Percentiles rank a stretch among this genome's conserved stretches.
phyloP scores from a whole-genome alignment of 2,113 vertebrate species.

The Cariama cristata region DNA sequence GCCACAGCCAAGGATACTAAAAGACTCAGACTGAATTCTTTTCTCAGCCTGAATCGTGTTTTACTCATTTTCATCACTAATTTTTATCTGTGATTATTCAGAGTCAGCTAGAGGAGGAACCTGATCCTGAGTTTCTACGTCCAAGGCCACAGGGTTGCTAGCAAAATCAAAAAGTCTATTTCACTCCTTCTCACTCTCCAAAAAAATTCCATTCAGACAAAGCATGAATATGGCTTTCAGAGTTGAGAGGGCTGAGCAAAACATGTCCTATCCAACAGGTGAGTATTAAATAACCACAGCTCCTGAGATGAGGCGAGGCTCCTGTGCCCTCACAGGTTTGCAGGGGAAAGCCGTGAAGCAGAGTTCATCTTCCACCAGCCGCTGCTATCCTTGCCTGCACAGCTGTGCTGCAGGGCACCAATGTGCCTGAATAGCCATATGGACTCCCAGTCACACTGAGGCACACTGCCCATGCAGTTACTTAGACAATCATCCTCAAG shows the following conservation, averaged over 20 bases:
- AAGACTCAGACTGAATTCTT: not conserved
- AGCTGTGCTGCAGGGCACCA: rapidly evolving
- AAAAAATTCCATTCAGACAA: not conserved
- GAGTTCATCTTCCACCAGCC: not conserved
- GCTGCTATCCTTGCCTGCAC: rapidly evolving
- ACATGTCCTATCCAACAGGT: rapidly evolving
- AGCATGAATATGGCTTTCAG: not conserved
- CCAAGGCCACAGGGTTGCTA: not conserved
- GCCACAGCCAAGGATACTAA: not conserved
- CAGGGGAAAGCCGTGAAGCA: not conserved
- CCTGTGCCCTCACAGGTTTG: not conserved
- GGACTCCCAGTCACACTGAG: not conserved
- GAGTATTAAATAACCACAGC: not conserved
- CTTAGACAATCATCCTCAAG: not conserved
- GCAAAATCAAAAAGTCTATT: not conserved
- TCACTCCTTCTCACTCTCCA: not conserved
- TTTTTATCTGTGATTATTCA: not conserved
- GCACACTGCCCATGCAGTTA: rapidly evolving
- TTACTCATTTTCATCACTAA: not conserved
- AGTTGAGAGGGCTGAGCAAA: not conserved
- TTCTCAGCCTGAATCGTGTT: not conserved
- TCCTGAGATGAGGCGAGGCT: rapidly evolving
- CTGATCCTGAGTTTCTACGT: not conserved
- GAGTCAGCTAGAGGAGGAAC: not conserved
- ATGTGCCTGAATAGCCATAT: rapidly evolving